phyloP scores from a whole-genome alignment of 2,113 vertebrate species.

The Hippocampus barbouri region DNA sequence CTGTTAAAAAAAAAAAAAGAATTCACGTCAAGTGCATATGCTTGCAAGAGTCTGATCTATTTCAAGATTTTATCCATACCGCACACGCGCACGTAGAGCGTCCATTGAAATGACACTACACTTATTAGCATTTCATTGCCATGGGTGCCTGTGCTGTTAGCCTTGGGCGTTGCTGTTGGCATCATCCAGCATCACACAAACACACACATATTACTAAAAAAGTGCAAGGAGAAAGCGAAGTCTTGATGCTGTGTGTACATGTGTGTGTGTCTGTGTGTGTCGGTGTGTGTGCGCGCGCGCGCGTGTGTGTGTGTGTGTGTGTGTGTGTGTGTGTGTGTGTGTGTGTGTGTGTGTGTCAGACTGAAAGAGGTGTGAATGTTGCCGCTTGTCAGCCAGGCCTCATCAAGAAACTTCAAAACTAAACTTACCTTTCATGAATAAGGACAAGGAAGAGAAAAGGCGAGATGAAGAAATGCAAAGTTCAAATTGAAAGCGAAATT shows the following conservation, averaged over 20 bases:
- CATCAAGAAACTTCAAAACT: conserved; percentile 15
- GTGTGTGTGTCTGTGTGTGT: too few relatives aligned
- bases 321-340: too few relatives aligned
- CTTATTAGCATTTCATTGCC: conserved; percentile 62
- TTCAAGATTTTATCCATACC: not conserved
- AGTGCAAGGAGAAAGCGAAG: conserved; percentile 12
- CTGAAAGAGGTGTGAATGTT: conserved; percentile 15
- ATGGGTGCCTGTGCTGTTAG: conserved; percentile 56
- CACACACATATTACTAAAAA: conserved; percentile 52
- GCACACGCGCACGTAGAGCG: conserved; percentile 23
- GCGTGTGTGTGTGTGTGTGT: conserved; percentile 6
- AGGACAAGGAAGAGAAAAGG: conserved; percentile 34
- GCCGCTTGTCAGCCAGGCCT: conserved; percentile 30
- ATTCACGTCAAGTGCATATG: not conserved
- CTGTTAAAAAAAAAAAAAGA: not conserved
- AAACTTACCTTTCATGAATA: conserved; percentile 56
- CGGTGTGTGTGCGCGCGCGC: too few relatives aligned
- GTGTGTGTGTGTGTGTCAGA: conserved; percentile 9
- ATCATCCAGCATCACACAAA: conserved; percentile 53
- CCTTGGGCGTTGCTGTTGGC: conserved; percentile 63
- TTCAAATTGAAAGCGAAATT: not conserved
- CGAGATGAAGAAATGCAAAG: conserved; percentile 7
- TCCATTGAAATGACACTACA: conserved; percentile 48
- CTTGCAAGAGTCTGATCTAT: not conserved
- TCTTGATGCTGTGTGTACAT: conserved; percentile 7